phyloP scores from a whole-genome alignment of 2,888 invertebrate species.

The Apotomis capreana region DNA sequence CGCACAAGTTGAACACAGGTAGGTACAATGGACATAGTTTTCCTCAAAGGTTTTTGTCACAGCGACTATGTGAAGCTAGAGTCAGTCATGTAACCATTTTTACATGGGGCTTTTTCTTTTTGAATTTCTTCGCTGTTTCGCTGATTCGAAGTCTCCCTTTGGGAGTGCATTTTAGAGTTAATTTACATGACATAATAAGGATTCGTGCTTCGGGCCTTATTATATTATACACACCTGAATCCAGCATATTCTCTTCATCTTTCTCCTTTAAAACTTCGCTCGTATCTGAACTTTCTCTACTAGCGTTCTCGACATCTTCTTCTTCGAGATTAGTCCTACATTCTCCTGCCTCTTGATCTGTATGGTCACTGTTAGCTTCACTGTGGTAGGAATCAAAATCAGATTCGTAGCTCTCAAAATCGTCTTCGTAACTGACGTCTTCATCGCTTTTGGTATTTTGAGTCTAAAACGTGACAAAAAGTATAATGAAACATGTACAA shows the following conservation, averaged over 20 bases:
- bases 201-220: too few relatives aligned
- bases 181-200: too few relatives aligned
- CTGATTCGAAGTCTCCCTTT: too few relatives aligned
- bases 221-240: conserved; percentile 62
- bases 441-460: conserved; percentile 60
- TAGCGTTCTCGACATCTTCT: conserved; percentile 41
- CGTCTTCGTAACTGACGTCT: conserved; percentile 77
- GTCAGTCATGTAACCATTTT: too few relatives aligned
- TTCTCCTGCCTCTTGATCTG: conserved; percentile 18
- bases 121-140: too few relatives aligned
- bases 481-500: too few relatives aligned
- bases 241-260: conserved; percentile 74
- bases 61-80: too few relatives aligned
- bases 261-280: conserved; percentile 51
- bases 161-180: too few relatives aligned
- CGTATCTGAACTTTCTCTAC: conserved; percentile 31
- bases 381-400: conserved; percentile 79
- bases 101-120: too few relatives aligned
- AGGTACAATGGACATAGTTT: too few relatives aligned
- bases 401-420: conserved; percentile 80
- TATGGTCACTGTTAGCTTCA: conserved; percentile 40
- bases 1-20: too few relatives aligned
- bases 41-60: too few relatives aligned
- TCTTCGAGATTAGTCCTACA: conserved; percentile 20
- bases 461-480: conserved; percentile 32